Conservation (phyloP, 1,140 invertebrate species). For the Temnothorax curvispinosus region DNA sequence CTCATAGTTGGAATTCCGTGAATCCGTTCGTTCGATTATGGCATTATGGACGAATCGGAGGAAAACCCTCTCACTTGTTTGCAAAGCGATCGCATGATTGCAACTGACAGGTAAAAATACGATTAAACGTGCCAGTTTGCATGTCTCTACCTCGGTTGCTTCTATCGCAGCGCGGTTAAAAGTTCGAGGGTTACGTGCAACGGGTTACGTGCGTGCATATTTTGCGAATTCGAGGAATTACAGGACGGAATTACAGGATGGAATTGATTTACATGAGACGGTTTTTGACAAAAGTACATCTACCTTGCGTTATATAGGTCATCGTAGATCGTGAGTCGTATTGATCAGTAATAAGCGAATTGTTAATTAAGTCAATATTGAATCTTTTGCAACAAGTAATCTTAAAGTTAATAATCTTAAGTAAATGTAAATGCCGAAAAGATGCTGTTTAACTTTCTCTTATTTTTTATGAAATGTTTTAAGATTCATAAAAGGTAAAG, state of each 20-base stretch:
- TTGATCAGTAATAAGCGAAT: not conserved
- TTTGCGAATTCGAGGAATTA: not conserved
- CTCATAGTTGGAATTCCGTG: conserved; percentile 6
- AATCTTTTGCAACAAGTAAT: not conserved
- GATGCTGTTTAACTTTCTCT: too few relatives aligned
- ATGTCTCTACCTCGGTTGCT: not conserved
- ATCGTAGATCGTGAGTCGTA: not conserved
- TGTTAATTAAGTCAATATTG: not conserved
- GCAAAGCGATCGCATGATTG: not conserved
- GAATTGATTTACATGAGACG: conserved; percentile 1
- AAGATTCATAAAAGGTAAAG: not conserved
- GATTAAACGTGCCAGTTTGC: not conserved
- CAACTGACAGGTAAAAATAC: conserved; percentile 10
- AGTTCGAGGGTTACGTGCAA: not conserved
- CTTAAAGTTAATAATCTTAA: not conserved
- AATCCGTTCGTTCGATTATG: not conserved
- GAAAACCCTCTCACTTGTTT: not conserved
- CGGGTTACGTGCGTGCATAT: not conserved
- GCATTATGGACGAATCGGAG: not conserved
- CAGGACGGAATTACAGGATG: not conserved
- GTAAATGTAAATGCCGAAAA: not conserved
- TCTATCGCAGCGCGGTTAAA: not conserved
- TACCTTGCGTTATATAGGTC: not conserved
- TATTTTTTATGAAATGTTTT: not conserved
- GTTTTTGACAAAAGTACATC: not conserved